Base-by-base conservation (phyloP, 2,113 vertebrate genomes). In the Stigmatopora nigra region DNA sequence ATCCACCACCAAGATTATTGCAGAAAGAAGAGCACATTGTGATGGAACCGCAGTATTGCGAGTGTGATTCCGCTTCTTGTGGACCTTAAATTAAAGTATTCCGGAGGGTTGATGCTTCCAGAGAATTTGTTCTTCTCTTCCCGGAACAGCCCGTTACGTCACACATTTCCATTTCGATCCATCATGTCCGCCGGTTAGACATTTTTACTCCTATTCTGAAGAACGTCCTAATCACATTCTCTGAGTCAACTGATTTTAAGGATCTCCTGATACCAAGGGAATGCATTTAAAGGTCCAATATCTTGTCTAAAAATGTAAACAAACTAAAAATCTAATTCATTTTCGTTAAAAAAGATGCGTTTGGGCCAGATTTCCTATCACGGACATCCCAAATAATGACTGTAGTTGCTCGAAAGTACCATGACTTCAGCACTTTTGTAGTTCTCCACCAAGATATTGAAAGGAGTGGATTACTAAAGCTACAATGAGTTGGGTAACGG, bases 401-500 rank as follows among this genome's bases (percentile, higher is more conserved):
- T 31, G 25, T 31, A 31, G 25, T 31, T 31, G 25, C 25, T 31
- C 25, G 25, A 31, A 31, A 31, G 3, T 31, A 31, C 25, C 3
- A 31, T 15, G 15, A 56, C 31, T 7, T 31, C 1, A 56, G 2
- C 53, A 31, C 13, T 8, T 56, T 22, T 56, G 53, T 14, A 2
- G 53, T 55, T 55, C 25, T 19, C 49, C 19, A 20, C 19, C 49
- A 20, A 4, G 49, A 20, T 52, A 52, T 55, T 22, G 14, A 12
- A 55, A 55, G 51, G 25, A 3, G 19, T 53, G 52, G n/a, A 16
- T 36, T 38, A 59, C 35, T 38, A 59, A 44, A 20, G 11, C 58
- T 44, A 44, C 35, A 9, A 53, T 5, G n/a, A 6, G 36, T 59
- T 59, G 35, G 31, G 79, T 62, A 82, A 85, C 80, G 72, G 71